Percentiles rank a stretch among this genome's conserved stretches.
Evolutionary conservation across 2,113 vertebrate species (phyloP).

Genomic region (Ceyx margarethae): DNA sequence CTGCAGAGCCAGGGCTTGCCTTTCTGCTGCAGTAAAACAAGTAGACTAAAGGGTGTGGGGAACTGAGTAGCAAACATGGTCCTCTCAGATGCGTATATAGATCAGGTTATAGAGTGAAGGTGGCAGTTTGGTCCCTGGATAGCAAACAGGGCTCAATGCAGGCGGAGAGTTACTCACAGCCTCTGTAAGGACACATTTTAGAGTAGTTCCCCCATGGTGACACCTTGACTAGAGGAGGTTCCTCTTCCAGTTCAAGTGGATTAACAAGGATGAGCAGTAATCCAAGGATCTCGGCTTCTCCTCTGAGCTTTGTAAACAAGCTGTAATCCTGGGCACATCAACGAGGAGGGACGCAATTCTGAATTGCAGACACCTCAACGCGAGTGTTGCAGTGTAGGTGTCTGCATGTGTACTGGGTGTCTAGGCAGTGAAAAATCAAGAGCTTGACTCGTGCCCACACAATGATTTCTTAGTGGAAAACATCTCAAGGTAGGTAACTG

Average conservation of each 20-base stretch:
- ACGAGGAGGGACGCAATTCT: neutral
- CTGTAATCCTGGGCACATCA: neutral
- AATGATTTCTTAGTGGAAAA: constrained; percentile 30
- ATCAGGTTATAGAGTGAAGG: neutral
- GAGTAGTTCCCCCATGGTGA: neutral
- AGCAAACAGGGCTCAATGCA: neutral
- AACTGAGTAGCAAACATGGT: neutral
- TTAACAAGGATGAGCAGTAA: neutral
- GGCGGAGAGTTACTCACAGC: neutral
- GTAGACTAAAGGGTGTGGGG: neutral
- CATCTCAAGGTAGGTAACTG: neutral
- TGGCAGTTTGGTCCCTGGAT: neutral
- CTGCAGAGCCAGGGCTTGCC: neutral
- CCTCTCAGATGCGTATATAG: neutral
- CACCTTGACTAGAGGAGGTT: neutral
- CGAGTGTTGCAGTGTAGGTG: neutral
- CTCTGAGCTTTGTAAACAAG: neutral
- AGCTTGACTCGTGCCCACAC: constrained; percentile 28
- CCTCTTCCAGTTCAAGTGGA: neutral
- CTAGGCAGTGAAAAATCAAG: constrained; percentile 55
- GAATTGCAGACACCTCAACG: neutral
- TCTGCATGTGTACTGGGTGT: constrained; percentile 40
- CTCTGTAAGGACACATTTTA: neutral
- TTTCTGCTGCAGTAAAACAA: neutral
- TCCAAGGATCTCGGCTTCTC: neutral